Conservation (phyloP, 2,113 vertebrate genomes). For the Ctenodactylus gundi region DNA sequence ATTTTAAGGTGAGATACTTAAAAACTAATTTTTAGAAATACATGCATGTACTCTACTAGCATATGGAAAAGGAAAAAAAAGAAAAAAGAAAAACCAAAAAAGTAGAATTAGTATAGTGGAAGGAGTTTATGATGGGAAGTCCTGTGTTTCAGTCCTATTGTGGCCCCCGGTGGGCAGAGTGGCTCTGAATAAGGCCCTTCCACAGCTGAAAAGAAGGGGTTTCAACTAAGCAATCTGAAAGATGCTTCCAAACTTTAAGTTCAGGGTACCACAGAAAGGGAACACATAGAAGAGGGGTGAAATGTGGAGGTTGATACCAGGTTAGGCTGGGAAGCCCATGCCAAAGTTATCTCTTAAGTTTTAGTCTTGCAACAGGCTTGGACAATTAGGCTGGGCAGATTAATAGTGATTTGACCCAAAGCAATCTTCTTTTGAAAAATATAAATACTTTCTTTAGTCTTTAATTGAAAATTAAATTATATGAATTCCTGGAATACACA, state of each 20-base stretch:
- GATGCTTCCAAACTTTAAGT: not conserved
- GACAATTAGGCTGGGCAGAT: not conserved
- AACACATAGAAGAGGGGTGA: rapidly evolving
- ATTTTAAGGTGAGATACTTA: not conserved
- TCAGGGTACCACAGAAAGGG: not conserved
- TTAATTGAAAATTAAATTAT: not conserved
- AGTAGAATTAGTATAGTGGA: not conserved
- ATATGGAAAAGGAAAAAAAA: too few relatives aligned
- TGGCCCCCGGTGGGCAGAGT: not conserved
- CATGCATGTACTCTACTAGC: too few relatives aligned
- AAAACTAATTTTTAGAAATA: not conserved
- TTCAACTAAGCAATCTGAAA: not conserved
- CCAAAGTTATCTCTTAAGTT: not conserved
- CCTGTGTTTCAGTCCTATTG: not conserved
- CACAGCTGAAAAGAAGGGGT: not conserved
- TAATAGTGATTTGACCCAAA: not conserved
- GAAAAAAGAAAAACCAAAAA: too few relatives aligned
- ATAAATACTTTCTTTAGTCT: not conserved
- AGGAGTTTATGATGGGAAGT: not conserved
- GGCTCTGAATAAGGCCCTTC: not conserved
- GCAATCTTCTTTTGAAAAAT: not conserved
- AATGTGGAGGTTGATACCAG: not conserved
- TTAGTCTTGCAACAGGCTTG: not conserved
- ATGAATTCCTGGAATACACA: not conserved
- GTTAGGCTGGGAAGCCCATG: not conserved